Evolutionary conservation across 2,797 vertebrate genomes (phyloP).

Genomic region (Anabacerthia variegaticeps): DNA sequence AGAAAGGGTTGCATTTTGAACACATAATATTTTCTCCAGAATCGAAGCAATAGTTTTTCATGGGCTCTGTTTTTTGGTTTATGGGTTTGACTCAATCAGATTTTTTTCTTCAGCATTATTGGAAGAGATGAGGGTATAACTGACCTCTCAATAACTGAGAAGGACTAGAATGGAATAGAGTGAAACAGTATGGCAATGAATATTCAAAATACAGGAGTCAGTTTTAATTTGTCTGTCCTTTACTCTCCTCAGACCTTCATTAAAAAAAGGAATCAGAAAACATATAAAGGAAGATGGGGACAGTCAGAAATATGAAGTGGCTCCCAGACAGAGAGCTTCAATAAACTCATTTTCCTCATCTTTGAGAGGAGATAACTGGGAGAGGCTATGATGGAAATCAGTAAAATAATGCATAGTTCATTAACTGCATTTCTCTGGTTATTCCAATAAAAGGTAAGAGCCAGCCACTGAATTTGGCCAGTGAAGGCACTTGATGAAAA

Average conservation of each 20-base stretch:
- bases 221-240: neutral
- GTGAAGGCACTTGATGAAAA: neutral
- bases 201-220: neutral
- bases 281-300: neutral
- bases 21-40: neutral
- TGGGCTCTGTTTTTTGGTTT: neutral
- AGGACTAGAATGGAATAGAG: neutral
- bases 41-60: neutral
- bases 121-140: neutral
- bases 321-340: neutral
- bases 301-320: neutral
- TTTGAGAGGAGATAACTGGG: neutral
- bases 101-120: neutral
- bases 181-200: neutral
- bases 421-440: neutral
- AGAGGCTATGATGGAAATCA: neutral
- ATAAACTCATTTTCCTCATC: neutral
- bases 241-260: neutral
- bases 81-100: neutral
- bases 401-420: neutral
- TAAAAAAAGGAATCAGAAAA: neutral
- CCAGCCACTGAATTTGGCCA: neutral
- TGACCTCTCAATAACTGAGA: neutral
- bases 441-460: neutral
- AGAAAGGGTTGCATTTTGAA: neutral